phyloP scores from a whole-genome alignment of 2,888 invertebrate species.

The Drosophila paracracens region DNA sequence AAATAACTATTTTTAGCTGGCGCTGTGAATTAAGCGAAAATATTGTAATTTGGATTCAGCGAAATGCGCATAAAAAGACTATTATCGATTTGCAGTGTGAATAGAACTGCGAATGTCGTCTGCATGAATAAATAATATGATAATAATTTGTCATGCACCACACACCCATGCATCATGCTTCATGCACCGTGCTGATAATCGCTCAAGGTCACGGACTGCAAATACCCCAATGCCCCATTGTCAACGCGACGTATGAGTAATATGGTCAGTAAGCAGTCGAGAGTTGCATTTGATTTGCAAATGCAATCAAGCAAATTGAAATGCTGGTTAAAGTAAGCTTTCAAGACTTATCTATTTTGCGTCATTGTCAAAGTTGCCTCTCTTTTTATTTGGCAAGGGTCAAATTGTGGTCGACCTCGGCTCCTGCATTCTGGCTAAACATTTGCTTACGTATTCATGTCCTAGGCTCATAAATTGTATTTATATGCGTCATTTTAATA shows the following conservation, averaged over 20 bases:
- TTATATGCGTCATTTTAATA: slow-evolving; percentile 57
- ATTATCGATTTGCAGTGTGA: slow-evolving; percentile 40
- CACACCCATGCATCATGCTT: slow-evolving; percentile 3
- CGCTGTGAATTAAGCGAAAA: slow-evolving; percentile 12
- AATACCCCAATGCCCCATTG: slow-evolving; percentile 9
- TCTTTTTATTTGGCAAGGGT: neutral
- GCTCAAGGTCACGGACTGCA: slow-evolving; percentile 30
- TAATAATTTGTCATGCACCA: slow-evolving; percentile 26
- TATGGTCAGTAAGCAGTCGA: slow-evolving; percentile 23
- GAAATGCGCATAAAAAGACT: slow-evolving; percentile 46
- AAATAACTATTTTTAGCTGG: slow-evolving; percentile 19
- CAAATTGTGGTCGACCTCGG: slow-evolving; percentile 2
- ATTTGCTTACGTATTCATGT: slow-evolving; percentile 29
- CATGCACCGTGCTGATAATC: slow-evolving; percentile 20
- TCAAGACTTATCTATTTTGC: neutral
- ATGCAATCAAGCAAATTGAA: slow-evolving; percentile 73
- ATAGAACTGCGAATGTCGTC: slow-evolving; percentile 17
- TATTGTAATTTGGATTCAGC: slow-evolving; percentile 29
- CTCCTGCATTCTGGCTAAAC: slow-evolving; percentile 16
- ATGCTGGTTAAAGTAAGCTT: slow-evolving; percentile 18
- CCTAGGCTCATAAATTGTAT: slow-evolving; percentile 44
- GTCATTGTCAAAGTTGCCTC: neutral
- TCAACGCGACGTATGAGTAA: slow-evolving; percentile 61
- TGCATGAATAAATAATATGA: slow-evolving; percentile 44
- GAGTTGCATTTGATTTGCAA: slow-evolving; percentile 61